phyloP scores from a whole-genome alignment of 2,888 invertebrate genomes.

The Aphrophora alni region DNA sequence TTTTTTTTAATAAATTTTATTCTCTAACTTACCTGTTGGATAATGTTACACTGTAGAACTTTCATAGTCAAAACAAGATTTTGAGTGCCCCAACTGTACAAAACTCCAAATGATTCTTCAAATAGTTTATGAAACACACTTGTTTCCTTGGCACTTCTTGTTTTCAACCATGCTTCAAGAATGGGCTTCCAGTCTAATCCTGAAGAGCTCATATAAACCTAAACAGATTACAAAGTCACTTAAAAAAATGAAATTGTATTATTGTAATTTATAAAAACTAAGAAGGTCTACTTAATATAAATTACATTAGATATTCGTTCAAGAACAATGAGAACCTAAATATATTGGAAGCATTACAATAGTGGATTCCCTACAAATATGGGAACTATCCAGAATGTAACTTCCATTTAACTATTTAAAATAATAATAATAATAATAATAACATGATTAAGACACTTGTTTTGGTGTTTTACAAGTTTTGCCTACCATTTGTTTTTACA shows the following conservation, averaged over 20 bases:
- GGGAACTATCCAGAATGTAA: no score
- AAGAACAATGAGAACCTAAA: no score
- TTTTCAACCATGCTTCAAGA: conserved; percentile 82
- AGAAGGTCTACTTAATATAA: background rate
- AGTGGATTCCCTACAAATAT: no score
- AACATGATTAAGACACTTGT: no score
- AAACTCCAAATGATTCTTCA: conserved; percentile 73
- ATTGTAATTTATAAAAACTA: background rate
- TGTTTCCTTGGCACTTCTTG: conserved; percentile 63
- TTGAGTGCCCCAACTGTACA: conserved; percentile 86
- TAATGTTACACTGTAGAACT: conserved; percentile 89
- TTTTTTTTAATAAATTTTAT: no score
- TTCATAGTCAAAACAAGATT: conserved; percentile 83
- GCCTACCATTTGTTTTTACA: no score
- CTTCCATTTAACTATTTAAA: no score
- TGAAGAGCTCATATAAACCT: conserved; percentile 95
- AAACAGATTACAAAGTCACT: no score
- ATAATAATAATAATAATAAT: no score
- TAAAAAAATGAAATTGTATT: no score
- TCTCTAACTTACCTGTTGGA: conserved; percentile 64
- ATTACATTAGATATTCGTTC: conserved; percentile 51
- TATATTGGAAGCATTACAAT: no score
- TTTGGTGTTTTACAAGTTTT: no score
- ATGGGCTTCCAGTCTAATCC: conserved; percentile 94
- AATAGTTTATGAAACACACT: conserved; percentile 75